These are phyloP conservation scores for Ridgeia piscesae DNA, from an alignment of 1,140 invertebrate species.

Conservation along the genomic window DNA sequence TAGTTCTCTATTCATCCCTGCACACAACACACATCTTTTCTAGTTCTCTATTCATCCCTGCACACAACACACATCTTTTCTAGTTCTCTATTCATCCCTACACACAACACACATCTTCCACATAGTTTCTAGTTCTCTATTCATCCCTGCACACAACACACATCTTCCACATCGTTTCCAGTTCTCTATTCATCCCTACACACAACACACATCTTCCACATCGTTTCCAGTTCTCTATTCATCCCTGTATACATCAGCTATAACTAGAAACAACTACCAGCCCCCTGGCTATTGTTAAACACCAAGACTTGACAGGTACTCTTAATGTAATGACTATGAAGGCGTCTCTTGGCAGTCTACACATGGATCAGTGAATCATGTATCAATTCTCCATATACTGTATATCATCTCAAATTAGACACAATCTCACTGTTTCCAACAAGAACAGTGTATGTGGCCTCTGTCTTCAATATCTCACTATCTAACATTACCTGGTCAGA, in stretches of 20 bases:
- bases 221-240: too few species aligned
- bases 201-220: too few species aligned
- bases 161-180: too few species aligned
- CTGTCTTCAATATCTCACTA: not conserved
- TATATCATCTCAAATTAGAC: not conserved
- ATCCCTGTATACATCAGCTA: not conserved
- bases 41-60: not conserved
- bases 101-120: constrained; percentile 19
- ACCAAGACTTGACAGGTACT: not conserved
- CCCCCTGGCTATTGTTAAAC: not conserved
- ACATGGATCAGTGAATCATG: not conserved
- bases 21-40: constrained; percentile 13
- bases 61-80: not conserved
- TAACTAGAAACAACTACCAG: not conserved
- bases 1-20: constrained; percentile 76
- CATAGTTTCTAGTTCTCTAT: not conserved
- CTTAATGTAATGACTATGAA: not conserved
- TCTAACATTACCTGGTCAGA: not conserved
- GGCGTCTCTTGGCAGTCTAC: not conserved
- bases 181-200: too few species aligned
- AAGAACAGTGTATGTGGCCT: not conserved
- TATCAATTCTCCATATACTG: not conserved
- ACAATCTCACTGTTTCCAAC: not conserved
- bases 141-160: not conserved
- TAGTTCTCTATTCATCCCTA: constrained; percentile 76